phyloP scores from a whole-genome alignment of 2,797 vertebrate species.

The Rhadinocentrus ornatus region DNA sequence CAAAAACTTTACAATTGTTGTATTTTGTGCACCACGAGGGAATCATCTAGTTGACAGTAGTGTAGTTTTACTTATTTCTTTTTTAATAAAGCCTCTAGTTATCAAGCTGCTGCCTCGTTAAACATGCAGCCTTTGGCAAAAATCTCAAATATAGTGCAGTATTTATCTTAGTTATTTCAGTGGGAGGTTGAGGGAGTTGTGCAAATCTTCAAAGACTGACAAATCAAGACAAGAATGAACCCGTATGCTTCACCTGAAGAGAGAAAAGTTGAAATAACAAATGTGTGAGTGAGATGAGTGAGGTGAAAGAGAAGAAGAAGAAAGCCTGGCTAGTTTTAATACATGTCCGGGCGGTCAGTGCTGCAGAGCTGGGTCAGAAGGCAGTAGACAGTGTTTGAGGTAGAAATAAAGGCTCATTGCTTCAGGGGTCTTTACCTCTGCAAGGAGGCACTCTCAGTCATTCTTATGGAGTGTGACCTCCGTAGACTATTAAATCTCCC shows the following conservation, averaged over 20 bases:
- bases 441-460: constrained; percentile 69
- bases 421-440: constrained; percentile 64
- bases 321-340: constrained; percentile 56
- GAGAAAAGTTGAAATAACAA: constrained; percentile 55
- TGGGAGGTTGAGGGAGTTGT: constrained; percentile 62
- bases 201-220: constrained; percentile 58
- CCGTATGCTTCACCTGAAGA: constrained; percentile 57
- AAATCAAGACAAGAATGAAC: constrained; percentile 54
- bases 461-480: constrained; percentile 81
- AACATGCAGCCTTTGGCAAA: constrained; percentile 56
- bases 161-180: constrained; percentile 65
- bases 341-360: constrained; percentile 60
- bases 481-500: constrained; percentile 75
- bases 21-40: constrained; percentile 35
- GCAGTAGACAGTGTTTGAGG: constrained; percentile 64
- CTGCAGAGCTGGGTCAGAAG: constrained; percentile 66
- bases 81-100: constrained; percentile 47
- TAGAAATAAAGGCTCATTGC: constrained; percentile 78
- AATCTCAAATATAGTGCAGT: constrained; percentile 35
- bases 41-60: constrained; percentile 51
- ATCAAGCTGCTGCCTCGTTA: constrained; percentile 58
- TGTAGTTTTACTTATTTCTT: constrained; percentile 33
- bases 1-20: constrained; percentile 28
- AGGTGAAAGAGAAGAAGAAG: constrained; percentile 12
- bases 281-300: constrained; percentile 26